Percentiles rank a stretch among this genome's conserved stretches.
Evolutionary conservation across 2,113 vertebrate species (phyloP).

Genomic region (Lepus europaeus): DNA sequence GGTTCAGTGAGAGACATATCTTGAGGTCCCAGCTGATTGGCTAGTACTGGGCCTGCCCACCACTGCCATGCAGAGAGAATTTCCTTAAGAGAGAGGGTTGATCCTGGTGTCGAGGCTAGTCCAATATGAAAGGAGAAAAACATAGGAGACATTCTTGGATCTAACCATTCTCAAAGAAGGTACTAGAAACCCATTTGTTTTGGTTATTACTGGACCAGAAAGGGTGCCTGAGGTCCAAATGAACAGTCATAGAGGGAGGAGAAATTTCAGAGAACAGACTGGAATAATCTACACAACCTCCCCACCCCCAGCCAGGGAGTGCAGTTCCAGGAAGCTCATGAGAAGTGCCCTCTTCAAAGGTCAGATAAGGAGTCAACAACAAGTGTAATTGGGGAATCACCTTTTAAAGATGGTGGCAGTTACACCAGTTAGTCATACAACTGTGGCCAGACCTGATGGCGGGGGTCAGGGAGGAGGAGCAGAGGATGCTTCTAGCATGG

Average conservation of each 20-base stretch:
- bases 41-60: background rate
- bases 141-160: background rate
- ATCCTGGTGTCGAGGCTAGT: background rate
- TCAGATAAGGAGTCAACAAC: slow-evolving; percentile 57
- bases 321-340: slow-evolving; percentile 71
- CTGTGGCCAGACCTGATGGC: background rate
- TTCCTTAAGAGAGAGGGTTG: background rate
- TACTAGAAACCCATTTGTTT: slow-evolving; percentile 36
- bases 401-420: slow-evolving; percentile 36
- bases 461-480: background rate
- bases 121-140: background rate
- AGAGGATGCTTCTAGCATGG: background rate
- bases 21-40: background rate
- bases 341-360: slow-evolving; percentile 72
- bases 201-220: slow-evolving; percentile 41
- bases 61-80: background rate
- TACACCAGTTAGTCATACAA: background rate
- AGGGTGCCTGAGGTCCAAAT: background rate
- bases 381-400: slow-evolving; percentile 49
- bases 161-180: slow-evolving; percentile 22
- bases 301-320: background rate
- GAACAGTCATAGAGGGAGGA: slow-evolving; percentile 44
- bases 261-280: slow-evolving; percentile 71
- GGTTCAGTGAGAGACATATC: background rate
- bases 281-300: slow-evolving; percentile 1